Conservation (phyloP, 2,888 invertebrate species). For the Zaprionus lineosus region DNA sequence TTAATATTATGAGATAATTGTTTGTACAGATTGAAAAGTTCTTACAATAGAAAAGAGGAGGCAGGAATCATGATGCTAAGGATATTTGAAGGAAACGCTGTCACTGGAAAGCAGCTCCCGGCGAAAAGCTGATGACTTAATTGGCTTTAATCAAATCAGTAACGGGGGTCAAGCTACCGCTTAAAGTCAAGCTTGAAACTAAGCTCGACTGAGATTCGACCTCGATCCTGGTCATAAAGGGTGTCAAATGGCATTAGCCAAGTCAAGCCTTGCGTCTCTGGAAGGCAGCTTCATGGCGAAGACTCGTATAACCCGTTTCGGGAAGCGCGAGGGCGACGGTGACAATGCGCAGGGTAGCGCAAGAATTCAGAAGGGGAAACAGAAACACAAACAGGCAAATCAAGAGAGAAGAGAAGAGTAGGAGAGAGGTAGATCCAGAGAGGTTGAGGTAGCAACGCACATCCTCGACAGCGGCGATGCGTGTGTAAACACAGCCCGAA, state of each 20-base stretch:
- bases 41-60: no score
- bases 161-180: slow-evolving; percentile 15
- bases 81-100: no score
- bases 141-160: slow-evolving; percentile 24
- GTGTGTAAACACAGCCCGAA: slow-evolving; percentile 56
- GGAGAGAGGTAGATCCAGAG: slow-evolving; percentile 3
- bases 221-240: slow-evolving; percentile 25
- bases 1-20: no score
- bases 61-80: no score
- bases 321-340: slow-evolving; percentile 16
- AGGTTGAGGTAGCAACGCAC: slow-evolving; percentile 30
- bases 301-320: slow-evolving; percentile 30
- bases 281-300: not conserved
- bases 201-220: slow-evolving; percentile 22
- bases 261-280: slow-evolving; percentile 39
- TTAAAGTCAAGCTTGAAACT: slow-evolving; percentile 24
- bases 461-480: slow-evolving; percentile 58
- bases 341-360: slow-evolving; percentile 33
- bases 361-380: slow-evolving; percentile 37
- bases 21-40: no score
- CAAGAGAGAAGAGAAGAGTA: slow-evolving; percentile 8
- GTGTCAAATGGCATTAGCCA: slow-evolving; percentile 65
- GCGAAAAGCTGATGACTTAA: no score
- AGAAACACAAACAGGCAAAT: slow-evolving; percentile 11
- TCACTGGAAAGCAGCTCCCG: no score